These are phyloP conservation scores for Pardosa pseudoannulata DNA, from an alignment of 2,888 invertebrate genomes.

Conservation along the genomic window DNA sequence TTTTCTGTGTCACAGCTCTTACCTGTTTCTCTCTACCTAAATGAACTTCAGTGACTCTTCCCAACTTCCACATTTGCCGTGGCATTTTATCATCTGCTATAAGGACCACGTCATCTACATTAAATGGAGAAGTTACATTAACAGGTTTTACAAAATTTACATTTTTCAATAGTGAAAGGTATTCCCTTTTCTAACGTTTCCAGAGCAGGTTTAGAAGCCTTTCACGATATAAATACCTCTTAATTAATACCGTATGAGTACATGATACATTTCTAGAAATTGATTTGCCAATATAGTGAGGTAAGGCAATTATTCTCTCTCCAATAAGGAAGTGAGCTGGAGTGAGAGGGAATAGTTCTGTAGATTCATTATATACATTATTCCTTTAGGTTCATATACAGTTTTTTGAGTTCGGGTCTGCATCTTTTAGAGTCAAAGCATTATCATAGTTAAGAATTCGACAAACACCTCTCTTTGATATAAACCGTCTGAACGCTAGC, in stretches of 20 bases:
- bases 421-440: neutral
- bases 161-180: neutral
- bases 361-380: neutral
- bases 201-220: conserved; percentile 1
- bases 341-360: neutral
- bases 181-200: neutral
- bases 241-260: neutral
- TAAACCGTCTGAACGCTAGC: neutral
- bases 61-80: neutral
- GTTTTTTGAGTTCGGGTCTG: no score
- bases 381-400: no score
- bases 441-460: neutral
- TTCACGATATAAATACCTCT: neutral
- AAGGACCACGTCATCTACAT: conserved; percentile 16
- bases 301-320: neutral
- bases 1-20: neutral
- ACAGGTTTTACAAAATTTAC: neutral
- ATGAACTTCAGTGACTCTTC: neutral
- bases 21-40: neutral
- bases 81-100: neutral
- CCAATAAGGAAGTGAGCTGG: neutral
- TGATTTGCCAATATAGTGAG: neutral
- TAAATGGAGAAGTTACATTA: neutral
- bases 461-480: neutral
- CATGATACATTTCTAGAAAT: neutral